These are phyloP conservation scores for Patella vulgata DNA, from an alignment of 1,140 invertebrate genomes.

Conservation along the genomic window DNA sequence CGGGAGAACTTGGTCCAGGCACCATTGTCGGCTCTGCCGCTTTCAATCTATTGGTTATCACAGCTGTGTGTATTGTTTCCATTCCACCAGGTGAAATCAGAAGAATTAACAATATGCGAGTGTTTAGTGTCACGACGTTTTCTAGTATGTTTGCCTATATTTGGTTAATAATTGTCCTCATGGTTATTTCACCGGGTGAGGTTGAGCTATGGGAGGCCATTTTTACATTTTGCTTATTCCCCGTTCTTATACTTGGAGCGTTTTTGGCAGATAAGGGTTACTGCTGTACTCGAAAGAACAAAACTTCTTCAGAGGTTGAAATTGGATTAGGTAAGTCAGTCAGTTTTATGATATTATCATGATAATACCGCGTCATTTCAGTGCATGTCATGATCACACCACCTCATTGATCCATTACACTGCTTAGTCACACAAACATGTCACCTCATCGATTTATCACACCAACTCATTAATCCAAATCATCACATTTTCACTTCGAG, in stretches of 20 bases:
- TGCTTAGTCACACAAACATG: too few species aligned
- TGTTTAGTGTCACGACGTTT: constrained; percentile 71
- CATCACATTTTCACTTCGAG: too few species aligned
- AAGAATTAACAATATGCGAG: constrained; percentile 67
- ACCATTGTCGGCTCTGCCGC: constrained; percentile 76
- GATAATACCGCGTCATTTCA: too few species aligned
- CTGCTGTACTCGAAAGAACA: constrained; percentile 42
- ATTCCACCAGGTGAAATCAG: constrained; percentile 69
- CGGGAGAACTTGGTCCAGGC: constrained; percentile 72
- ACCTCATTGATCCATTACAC: too few species aligned
- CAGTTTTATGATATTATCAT: too few species aligned
- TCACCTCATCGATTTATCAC: too few species aligned
- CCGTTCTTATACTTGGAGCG: constrained; percentile 65
- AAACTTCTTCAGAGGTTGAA: constrained; percentile 42
- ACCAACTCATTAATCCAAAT: too few species aligned
- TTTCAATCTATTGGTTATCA: constrained; percentile 74
- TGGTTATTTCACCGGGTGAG: constrained; percentile 62
- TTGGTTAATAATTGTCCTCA: constrained; percentile 73
- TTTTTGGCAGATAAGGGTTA: constrained; percentile 70
- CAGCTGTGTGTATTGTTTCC: constrained; percentile 70
- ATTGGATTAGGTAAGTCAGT: constrained; percentile 45
- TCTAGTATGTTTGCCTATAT: constrained; percentile 74
- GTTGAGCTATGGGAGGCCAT: constrained; percentile 74
- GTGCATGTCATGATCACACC: too few species aligned
- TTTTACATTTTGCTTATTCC: constrained; percentile 73